Percentiles rank a stretch among this genome's conserved stretches.
phyloP scores from a whole-genome alignment of 2,797 vertebrate genomes.

The Hoplostethus atlanticus region DNA sequence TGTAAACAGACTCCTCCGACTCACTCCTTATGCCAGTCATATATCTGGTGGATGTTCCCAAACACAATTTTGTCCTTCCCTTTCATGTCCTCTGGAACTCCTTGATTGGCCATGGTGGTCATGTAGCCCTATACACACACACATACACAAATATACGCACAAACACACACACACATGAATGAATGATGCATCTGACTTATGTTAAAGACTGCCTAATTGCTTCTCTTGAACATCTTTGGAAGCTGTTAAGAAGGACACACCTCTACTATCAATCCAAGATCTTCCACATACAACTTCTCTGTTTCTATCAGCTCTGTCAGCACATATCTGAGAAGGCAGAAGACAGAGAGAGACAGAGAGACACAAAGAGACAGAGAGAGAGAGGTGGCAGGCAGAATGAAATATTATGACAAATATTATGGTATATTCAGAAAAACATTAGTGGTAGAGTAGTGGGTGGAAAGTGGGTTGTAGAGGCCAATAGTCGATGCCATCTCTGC shows the following conservation, averaged over 20 bases:
- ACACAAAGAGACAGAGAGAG: no score
- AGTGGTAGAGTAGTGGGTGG: not conserved
- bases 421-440: not conserved
- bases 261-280: slow-evolving; percentile 93
- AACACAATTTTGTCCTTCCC: slow-evolving; percentile 98
- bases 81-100: slow-evolving; percentile 94
- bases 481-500: not conserved
- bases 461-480: not conserved
- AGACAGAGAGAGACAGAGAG: slow-evolving; percentile 3
- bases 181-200: no score
- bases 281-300: slow-evolving; percentile 91
- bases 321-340: slow-evolving; percentile 85
- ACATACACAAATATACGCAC: slow-evolving; percentile 17
- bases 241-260: slow-evolving; percentile 63
- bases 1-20: slow-evolving; percentile 62
- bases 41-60: slow-evolving; percentile 98
- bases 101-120: slow-evolving; percentile 93
- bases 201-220: not conserved
- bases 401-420: not conserved
- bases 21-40: slow-evolving; percentile 98
- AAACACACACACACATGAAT: slow-evolving; percentile 12
- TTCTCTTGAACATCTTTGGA: not conserved
- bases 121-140: slow-evolving; percentile 90
- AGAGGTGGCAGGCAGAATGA: not conserved
- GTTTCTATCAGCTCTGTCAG: slow-evolving; percentile 92